Conservation (phyloP, 2,888 invertebrate genomes). For the Selenia dentaria region DNA sequence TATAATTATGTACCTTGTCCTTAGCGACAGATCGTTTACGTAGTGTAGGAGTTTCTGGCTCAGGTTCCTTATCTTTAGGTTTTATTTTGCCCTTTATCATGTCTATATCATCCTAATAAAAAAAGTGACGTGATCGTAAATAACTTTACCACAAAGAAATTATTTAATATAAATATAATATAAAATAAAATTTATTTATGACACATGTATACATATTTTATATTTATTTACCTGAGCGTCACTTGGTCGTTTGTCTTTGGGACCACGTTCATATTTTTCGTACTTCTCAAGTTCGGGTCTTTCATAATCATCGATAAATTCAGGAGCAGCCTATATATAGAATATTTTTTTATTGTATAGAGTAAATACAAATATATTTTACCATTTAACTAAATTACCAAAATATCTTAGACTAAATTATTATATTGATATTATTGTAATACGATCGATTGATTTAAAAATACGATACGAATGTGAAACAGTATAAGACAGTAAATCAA, state of each 20-base stretch:
- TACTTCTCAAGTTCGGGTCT: conserved; percentile 88
- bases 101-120: conserved; percentile 68
- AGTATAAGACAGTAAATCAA: no score
- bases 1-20: conserved; percentile 79
- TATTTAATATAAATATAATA: no score
- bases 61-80: conserved; percentile 72
- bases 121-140: no score
- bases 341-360: background rate
- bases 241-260: conserved; percentile 71
- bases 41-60: conserved; percentile 70
- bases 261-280: conserved; percentile 79
- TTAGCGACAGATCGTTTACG: conserved; percentile 72
- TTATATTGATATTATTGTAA: no score
- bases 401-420: no score
- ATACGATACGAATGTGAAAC: no score
- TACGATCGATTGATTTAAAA: no score
- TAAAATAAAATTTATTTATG: no score
- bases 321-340: conserved; percentile 60
- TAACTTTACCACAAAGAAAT: no score
- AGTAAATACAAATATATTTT: no score
- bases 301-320: conserved; percentile 88
- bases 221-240: conserved; percentile 64
- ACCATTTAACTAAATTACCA: no score
- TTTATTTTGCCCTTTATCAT: conserved; percentile 78
- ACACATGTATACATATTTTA: no score